Evolutionary conservation across 2,113 vertebrate genomes (phyloP).

Genomic region (Boulengeromyrus knoepffleri): DNA sequence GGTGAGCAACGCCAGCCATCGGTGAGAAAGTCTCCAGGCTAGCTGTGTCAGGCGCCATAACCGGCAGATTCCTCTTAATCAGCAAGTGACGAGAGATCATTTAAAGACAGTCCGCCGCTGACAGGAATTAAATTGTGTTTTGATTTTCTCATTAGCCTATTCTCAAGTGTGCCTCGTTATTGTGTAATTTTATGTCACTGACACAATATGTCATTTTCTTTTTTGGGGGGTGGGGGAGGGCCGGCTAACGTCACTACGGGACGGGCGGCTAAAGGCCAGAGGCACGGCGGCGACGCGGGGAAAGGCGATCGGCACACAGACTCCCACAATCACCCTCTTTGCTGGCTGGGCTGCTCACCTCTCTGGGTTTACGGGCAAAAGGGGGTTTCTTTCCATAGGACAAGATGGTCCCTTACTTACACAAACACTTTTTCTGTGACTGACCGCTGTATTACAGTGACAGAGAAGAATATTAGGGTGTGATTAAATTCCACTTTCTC

Average conservation of each 20-base stretch:
- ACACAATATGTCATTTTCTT: conserved; percentile 62
- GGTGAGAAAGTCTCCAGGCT: conserved; percentile 53
- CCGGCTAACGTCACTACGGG: not conserved
- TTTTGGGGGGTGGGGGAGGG: not conserved
- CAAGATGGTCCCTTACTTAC: not conserved
- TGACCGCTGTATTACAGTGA: not conserved
- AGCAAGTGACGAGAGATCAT: conserved; percentile 64
- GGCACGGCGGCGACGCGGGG: conserved; percentile 5
- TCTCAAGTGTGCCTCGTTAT: conserved; percentile 70
- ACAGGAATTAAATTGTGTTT: conserved; percentile 79
- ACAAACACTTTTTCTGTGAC: not conserved
- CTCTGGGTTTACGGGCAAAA: conserved; percentile 32
- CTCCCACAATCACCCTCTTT: conserved; percentile 53
- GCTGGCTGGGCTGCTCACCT: conserved; percentile 51
- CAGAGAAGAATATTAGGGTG: conserved; percentile 16
- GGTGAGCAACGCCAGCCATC: conserved; percentile 33
- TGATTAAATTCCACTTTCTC: conserved; percentile 9
- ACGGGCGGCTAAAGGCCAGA: not conserved
- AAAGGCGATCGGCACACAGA: conserved; percentile 32
- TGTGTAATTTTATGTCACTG: conserved; percentile 61
- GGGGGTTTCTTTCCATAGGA: not conserved
- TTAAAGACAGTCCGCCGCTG: conserved; percentile 64
- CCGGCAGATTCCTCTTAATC: conserved; percentile 64
- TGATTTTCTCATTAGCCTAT: conserved; percentile 81
- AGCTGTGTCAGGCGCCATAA: conserved; percentile 58